phyloP scores from a whole-genome alignment of 2,888 invertebrate genomes.

The Phrixothrix hirtus region DNA sequence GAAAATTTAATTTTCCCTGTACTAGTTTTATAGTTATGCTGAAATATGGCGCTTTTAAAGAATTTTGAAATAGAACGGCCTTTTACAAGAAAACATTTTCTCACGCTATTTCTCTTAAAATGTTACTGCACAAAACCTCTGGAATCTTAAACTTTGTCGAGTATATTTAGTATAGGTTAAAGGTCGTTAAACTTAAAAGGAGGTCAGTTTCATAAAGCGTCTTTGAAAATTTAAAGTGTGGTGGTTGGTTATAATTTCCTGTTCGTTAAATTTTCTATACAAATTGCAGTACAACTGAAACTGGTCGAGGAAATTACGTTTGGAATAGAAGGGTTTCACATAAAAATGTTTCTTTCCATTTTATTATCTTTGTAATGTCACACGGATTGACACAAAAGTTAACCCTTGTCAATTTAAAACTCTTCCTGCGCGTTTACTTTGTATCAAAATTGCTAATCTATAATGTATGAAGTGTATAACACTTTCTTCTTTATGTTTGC shows the following conservation, averaged over 20 bases:
- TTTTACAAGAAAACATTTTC: neutral
- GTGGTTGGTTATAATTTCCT: conserved; percentile 2
- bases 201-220: conserved; percentile 10
- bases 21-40: neutral
- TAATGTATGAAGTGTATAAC: neutral
- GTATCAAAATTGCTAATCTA: neutral
- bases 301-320: conserved; percentile 3
- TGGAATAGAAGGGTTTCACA: conserved; percentile 3
- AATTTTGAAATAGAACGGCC: neutral
- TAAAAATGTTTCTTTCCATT: conserved; percentile 8
- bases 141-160: neutral
- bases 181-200: conserved; percentile 6
- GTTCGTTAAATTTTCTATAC: conserved; percentile 2
- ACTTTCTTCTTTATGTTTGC: neutral
- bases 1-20: conserved; percentile 9
- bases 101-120: neutral
- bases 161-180: conserved; percentile 3
- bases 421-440: conserved; percentile 1
- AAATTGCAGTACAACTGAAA: neutral
- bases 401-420: conserved; percentile 17
- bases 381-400: conserved; percentile 8
- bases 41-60: conserved; percentile 4
- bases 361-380: conserved; percentile 8
- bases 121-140: neutral
- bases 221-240: conserved; percentile 1